phyloP scores from a whole-genome alignment of 2,797 vertebrate species.

The Dermochelys coriacea region DNA sequence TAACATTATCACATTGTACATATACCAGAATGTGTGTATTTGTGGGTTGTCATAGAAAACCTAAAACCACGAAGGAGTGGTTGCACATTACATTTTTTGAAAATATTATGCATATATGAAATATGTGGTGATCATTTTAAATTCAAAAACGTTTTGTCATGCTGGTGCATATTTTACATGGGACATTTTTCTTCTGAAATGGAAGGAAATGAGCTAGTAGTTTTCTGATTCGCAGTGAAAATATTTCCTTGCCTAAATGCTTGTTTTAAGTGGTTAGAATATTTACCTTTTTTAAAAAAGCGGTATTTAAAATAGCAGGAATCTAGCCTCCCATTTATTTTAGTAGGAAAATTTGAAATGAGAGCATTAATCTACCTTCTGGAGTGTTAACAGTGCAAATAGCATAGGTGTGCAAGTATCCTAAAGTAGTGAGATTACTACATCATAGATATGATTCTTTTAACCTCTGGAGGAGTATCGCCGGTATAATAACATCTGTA shows the following conservation, averaged over 20 bases:
- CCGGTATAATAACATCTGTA: not conserved
- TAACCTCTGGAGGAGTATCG: not conserved
- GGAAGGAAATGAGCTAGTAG: constrained; percentile 22
- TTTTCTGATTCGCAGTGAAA: constrained; percentile 9
- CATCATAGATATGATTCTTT: not conserved
- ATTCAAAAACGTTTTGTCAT: constrained; percentile 31
- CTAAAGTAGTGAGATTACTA: not conserved
- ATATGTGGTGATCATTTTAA: constrained; percentile 9
- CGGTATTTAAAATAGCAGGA: not conserved
- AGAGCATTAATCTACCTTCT: constrained; percentile 23
- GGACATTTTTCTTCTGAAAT: constrained; percentile 42
- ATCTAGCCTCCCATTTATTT: constrained; percentile 13
- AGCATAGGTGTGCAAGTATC: constrained; percentile 21
- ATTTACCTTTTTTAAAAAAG: not conserved
- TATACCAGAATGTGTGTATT: not conserved
- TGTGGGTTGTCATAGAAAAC: not conserved
- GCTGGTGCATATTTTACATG: constrained; percentile 9
- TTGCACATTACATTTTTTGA: not conserved
- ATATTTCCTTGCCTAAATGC: constrained; percentile 32
- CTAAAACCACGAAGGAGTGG: not conserved
- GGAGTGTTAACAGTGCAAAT: not conserved
- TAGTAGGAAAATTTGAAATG: constrained; percentile 19
- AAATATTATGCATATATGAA: not conserved
- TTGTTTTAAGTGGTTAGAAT: constrained; percentile 27
- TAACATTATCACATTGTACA: not conserved